Evolutionary conservation across 2,797 vertebrate species (phyloP).

Genomic region (Brotula barbata): DNA sequence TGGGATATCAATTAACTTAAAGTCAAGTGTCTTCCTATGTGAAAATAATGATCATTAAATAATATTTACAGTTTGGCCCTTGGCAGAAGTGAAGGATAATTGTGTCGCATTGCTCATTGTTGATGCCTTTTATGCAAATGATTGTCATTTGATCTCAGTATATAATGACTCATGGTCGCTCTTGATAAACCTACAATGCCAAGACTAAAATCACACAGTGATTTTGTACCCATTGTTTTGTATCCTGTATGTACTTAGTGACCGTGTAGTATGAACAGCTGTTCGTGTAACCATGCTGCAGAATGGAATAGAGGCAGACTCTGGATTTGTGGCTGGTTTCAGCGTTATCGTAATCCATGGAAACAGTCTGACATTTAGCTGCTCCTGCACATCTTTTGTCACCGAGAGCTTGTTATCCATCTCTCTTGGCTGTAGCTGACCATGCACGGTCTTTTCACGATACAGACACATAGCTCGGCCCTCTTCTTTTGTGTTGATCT

Average conservation of each 20-base stretch:
- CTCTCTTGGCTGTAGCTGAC: slow-evolving; percentile 70
- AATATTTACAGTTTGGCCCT: not conserved
- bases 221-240: slow-evolving; percentile 16
- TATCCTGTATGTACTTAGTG: slow-evolving; percentile 13
- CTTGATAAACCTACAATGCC: slow-evolving; percentile 24
- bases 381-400: slow-evolving; percentile 80
- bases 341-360: slow-evolving; percentile 69
- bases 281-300: slow-evolving; percentile 28
- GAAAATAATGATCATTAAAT: not conserved
- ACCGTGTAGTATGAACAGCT: not conserved
- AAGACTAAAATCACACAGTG: slow-evolving; percentile 18
- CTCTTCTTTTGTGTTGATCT: slow-evolving; percentile 38
- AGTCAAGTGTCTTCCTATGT: not conserved
- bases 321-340: slow-evolving; percentile 58
- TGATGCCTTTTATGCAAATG: slow-evolving; percentile 37
- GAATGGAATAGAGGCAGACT: slow-evolving; percentile 41
- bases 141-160: slow-evolving; percentile 35
- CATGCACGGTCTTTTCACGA: slow-evolving; percentile 63
- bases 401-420: slow-evolving; percentile 56
- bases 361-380: slow-evolving; percentile 74
- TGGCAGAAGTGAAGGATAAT: slow-evolving; percentile 5
- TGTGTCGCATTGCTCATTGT: slow-evolving; percentile 18
- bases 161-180: slow-evolving; percentile 61
- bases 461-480: slow-evolving; percentile 41
- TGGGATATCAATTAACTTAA: not conserved